Conservation (phyloP, 2,888 invertebrate genomes). For the Ophion slaviceki region DNA sequence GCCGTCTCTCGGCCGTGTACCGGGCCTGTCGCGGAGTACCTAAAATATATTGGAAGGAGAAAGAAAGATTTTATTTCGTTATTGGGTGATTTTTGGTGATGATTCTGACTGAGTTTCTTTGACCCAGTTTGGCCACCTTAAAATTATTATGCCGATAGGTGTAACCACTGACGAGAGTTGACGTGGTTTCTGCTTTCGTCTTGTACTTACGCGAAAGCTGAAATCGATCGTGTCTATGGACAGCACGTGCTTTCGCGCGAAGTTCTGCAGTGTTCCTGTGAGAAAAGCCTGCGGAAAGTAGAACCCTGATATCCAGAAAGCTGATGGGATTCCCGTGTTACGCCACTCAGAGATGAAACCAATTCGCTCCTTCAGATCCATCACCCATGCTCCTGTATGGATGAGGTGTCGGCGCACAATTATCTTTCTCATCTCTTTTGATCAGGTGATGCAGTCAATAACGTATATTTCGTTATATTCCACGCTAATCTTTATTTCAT, state of each 20-base stretch:
- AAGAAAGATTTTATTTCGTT: not conserved
- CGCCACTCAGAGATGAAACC: constrained; percentile 88
- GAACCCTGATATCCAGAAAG: constrained; percentile 94
- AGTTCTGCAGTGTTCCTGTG: constrained; percentile 93
- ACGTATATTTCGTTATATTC: not conserved
- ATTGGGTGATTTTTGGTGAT: no score
- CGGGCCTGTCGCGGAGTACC: constrained; percentile 84
- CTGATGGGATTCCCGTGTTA: constrained; percentile 87
- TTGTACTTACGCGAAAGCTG: constrained; percentile 85
- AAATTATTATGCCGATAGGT: no score
- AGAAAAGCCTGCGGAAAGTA: constrained; percentile 94
- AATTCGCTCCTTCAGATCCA: constrained; percentile 87
- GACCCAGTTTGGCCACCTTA: no score
- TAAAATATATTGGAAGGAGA: constrained; percentile 71
- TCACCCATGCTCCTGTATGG: constrained; percentile 87
- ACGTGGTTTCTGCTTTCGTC: not conserved
- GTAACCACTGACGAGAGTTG: not conserved
- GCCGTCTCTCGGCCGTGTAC: constrained; percentile 85
- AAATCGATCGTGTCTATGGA: constrained; percentile 90
- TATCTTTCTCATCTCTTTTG: not conserved
- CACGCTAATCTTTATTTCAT: no score
- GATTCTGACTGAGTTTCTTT: no score
- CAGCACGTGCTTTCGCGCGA: constrained; percentile 90
- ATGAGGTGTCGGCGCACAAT: not conserved
- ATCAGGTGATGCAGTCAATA: not conserved